Evolutionary conservation across 2,113 vertebrate genomes (phyloP).

Genomic region (Saimiri boliviensis): DNA sequence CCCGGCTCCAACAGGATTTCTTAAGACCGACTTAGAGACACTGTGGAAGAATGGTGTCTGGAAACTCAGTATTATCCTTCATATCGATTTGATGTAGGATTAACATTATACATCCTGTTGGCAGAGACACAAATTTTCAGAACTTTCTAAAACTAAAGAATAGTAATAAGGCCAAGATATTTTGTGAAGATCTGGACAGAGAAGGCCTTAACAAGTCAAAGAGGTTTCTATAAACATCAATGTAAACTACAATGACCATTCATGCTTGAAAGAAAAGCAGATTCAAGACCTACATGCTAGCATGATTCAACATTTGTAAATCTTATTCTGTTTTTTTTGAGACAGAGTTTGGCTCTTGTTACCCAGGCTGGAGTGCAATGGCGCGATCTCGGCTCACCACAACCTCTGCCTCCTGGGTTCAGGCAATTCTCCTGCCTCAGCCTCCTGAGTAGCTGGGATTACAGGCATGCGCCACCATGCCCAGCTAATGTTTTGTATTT

Average conservation of each 20-base stretch:
- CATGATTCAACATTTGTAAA: not conserved
- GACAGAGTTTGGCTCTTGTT: too few relatives aligned
- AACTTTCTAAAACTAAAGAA: not conserved
- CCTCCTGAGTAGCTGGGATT: too few relatives aligned
- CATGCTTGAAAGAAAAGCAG: not conserved
- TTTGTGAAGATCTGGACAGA: not conserved
- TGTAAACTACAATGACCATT: conserved; percentile 2
- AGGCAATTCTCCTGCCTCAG: too few relatives aligned
- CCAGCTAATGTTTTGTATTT: too few relatives aligned
- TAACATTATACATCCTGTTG: not conserved
- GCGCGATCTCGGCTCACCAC: too few relatives aligned
- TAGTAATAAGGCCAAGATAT: not conserved
- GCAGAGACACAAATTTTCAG: not conserved
- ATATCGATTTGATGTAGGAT: not conserved
- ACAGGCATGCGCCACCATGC: too few relatives aligned
- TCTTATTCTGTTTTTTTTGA: too few relatives aligned
- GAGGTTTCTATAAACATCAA: not conserved
- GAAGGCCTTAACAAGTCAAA: not conserved
- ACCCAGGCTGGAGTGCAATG: too few relatives aligned
- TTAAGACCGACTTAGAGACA: not conserved
- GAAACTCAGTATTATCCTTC: not conserved
- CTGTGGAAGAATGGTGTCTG: not conserved
- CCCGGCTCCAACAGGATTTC: not conserved
- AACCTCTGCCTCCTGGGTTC: too few relatives aligned
- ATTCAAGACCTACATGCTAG: not conserved